These are phyloP conservation scores for Oppia nitens DNA, from an alignment of 1,140 invertebrate species.

Conservation along the genomic window DNA sequence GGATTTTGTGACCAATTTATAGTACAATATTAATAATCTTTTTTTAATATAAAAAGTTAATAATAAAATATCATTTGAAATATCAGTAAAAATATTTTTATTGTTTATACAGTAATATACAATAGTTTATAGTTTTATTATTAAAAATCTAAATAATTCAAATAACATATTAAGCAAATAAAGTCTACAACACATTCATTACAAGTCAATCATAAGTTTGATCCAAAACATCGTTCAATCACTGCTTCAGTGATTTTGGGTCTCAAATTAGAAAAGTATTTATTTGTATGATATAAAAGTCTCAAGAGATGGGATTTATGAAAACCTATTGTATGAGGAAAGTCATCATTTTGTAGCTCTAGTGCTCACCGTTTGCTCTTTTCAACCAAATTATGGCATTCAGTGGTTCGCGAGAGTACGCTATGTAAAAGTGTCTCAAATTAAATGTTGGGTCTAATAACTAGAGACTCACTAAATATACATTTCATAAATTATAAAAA, in stretches of 20 bases:
- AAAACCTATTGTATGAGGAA: neutral
- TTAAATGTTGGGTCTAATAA: neutral
- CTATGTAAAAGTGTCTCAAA: neutral
- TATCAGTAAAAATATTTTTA: no score
- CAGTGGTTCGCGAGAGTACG: neutral
- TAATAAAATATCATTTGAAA: no score
- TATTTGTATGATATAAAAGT: neutral
- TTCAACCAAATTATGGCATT: neutral
- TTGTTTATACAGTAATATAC: no score
- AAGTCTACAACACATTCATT: neutral
- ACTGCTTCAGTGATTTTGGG: neutral
- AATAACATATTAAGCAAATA: no score
- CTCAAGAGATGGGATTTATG: neutral
- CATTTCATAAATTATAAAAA: no score
- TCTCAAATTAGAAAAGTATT: neutral
- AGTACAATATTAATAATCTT: no score
- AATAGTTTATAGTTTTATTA: no score
- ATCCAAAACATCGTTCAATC: neutral
- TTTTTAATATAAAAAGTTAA: no score
- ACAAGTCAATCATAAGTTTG: neutral
- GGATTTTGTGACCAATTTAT: no score
- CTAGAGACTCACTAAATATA: no score
- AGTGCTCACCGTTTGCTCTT: neutral
- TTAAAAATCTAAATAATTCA: no score
- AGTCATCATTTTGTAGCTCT: neutral